Percentiles rank a stretch among this genome's conserved stretches.
Conservation (phyloP, 1,140 invertebrate species). For the Thereuonema tuberculata region DNA sequence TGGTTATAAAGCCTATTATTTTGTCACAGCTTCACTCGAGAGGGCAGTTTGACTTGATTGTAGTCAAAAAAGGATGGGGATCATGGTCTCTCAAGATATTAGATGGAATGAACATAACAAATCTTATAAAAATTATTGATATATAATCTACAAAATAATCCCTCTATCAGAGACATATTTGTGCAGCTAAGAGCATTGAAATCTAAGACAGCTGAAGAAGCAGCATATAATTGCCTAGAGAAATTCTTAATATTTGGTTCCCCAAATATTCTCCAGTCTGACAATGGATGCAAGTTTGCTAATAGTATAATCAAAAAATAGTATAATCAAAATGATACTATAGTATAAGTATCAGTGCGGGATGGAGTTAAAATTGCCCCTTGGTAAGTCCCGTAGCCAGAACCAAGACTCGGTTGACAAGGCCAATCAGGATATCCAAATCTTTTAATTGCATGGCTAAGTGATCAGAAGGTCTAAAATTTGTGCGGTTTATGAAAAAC, state of each 20-base stretch:
- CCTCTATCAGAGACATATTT: no score
- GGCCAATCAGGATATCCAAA: no score
- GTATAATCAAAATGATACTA: no score
- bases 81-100: no score
- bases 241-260: background rate
- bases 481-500: no score
- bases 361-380: background rate
- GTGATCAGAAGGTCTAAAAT: no score
- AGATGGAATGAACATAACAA: no score
- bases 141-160: no score
- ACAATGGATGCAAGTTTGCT: background rate
- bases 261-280: background rate
- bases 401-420: no score
- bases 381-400: background rate
- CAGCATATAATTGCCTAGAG: background rate
- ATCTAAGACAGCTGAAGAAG: background rate
- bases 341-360: no score
- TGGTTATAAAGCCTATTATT: conserved; percentile 11
- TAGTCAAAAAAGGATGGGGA: conserved; percentile 8
- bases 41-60: conserved; percentile 16
- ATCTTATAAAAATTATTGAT: conserved; percentile 18
- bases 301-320: background rate
- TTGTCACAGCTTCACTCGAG: conserved; percentile 9
- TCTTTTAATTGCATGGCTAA: no score
- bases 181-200: conserved; percentile 3